These are phyloP conservation scores for Colinus virginianus DNA, from an alignment of 2,113 vertebrate species.

Conservation along the genomic window DNA sequence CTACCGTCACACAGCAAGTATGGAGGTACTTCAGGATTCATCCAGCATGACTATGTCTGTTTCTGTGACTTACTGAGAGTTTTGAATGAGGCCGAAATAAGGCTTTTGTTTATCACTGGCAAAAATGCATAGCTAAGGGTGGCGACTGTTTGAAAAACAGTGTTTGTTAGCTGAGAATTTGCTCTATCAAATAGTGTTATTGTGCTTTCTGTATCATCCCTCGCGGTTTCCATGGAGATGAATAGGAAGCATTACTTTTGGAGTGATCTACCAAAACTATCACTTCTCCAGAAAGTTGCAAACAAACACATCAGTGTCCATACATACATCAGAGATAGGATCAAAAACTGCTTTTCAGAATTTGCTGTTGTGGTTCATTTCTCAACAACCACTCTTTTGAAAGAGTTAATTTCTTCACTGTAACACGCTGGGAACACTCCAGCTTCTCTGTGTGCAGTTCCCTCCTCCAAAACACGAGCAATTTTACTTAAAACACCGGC, in stretches of 20 bases:
- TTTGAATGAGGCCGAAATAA: background rate
- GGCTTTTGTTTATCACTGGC: too few relatives aligned
- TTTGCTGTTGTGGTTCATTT: background rate
- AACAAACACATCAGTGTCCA: background rate
- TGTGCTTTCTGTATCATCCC: too few relatives aligned
- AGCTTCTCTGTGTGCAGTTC: background rate
- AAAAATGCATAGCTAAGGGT: too few relatives aligned
- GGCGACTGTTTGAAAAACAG: too few relatives aligned
- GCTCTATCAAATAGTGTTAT: too few relatives aligned
- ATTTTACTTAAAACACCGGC: background rate
- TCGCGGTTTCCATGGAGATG: too few relatives aligned
- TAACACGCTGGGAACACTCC: fast-evolving
- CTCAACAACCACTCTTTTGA: background rate
- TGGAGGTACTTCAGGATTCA: background rate
- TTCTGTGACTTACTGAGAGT: background rate
- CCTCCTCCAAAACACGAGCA: background rate
- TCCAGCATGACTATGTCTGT: background rate
- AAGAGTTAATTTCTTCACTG: background rate
- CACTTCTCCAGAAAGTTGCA: background rate
- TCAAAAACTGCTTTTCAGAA: background rate
- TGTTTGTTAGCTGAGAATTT: too few relatives aligned
- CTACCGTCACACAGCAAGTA: background rate
- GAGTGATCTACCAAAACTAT: background rate
- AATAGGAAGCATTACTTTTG: too few relatives aligned
- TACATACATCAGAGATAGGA: background rate